Conservation (phyloP, 1,140 invertebrate genomes). For the Acyrthosiphon pisum region DNA sequence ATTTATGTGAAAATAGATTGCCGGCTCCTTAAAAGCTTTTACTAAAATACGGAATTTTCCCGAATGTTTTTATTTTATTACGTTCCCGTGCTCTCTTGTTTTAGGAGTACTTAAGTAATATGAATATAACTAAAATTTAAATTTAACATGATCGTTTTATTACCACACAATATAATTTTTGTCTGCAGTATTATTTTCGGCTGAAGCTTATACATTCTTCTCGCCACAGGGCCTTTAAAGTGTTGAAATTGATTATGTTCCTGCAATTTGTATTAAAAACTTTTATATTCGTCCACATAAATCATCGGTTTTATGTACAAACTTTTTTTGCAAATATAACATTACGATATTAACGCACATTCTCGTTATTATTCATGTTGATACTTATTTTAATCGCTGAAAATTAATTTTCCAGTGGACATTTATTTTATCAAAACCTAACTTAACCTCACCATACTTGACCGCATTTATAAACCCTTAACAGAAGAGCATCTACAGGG, state of each 20-base stretch:
- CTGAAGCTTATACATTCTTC: neutral
- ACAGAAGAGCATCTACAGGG: neutral
- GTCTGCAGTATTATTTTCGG: neutral
- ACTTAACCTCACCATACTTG: neutral
- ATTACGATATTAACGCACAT: neutral
- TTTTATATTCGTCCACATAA: neutral
- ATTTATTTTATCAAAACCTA: slow-evolving; percentile 29
- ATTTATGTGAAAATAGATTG: slow-evolving; percentile 33
- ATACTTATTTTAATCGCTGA: neutral
- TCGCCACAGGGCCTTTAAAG: neutral
- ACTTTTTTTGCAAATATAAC: neutral
- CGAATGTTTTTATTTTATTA: slow-evolving; percentile 37
- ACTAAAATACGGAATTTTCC: slow-evolving; percentile 19
- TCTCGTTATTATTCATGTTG: neutral
- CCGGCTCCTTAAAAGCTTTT: slow-evolving; percentile 29
- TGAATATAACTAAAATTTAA: slow-evolving; percentile 11
- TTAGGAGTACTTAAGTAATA: neutral
- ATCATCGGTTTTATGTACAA: neutral
- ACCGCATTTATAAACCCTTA: neutral
- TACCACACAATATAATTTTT: neutral
- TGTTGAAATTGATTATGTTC: neutral
- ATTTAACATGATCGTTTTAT: neutral
- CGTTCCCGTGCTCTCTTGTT: neutral
- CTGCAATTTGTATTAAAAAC: neutral
- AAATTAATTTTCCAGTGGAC: neutral